Evolutionary conservation across 2,797 vertebrate species (phyloP).

Genomic region (Dendrocincla fuliginosa): DNA sequence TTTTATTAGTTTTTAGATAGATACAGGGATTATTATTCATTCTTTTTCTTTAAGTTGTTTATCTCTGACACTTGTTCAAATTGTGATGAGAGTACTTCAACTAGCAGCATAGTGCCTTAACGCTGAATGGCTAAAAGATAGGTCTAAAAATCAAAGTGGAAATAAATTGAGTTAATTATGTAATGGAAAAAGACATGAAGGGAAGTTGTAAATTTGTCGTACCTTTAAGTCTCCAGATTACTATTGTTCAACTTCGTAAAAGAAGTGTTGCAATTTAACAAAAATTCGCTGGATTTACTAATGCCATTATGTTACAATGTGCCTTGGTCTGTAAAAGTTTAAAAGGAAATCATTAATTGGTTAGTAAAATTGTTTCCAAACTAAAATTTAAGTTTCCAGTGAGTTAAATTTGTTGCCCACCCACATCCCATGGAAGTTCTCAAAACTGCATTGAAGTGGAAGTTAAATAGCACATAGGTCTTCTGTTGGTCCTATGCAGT

Average conservation of each 20-base stretch:
- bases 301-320: not conserved
- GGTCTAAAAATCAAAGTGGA: not conserved
- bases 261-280: not conserved
- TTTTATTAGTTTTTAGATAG: not conserved
- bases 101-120: not conserved
- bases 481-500: not conserved
- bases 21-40: not conserved
- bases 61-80: not conserved
- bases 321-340: not conserved
- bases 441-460: not conserved
- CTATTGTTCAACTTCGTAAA: slow-evolving; percentile 3
- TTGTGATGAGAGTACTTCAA: not conserved
- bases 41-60: not conserved
- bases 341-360: not conserved
- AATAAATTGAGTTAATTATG: not conserved
- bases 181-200: not conserved
- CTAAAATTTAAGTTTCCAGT: slow-evolving; percentile 1
- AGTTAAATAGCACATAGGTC: not conserved
- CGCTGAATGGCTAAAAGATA: not conserved
- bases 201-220: not conserved
- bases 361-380: slow-evolving; percentile 21
- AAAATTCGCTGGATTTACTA: not conserved
- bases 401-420: not conserved
- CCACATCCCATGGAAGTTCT: not conserved
- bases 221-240: not conserved